Evolutionary conservation across 2,797 vertebrate species (phyloP).

Genomic region (Lepilemur ruficaudatus): DNA sequence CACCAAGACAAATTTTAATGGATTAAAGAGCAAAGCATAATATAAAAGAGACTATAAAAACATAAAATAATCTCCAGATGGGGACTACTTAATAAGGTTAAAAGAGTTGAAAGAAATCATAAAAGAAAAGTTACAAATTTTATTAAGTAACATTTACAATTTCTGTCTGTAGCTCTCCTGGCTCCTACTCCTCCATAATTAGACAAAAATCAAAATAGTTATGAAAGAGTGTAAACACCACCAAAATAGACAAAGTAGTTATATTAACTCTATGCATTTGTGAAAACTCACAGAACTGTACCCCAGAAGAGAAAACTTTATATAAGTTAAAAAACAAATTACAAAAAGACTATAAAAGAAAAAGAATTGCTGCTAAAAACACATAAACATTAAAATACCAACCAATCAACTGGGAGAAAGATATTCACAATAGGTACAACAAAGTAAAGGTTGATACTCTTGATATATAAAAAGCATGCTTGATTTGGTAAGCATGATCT

Average conservation of each 20-base stretch:
- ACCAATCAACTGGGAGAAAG: neutral
- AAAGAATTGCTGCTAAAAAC: neutral
- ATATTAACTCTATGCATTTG: neutral
- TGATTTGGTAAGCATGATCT: neutral
- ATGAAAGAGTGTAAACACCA: neutral
- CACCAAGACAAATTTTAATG: slow-evolving; percentile 54
- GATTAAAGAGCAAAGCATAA: slow-evolving; percentile 48
- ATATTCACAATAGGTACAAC: neutral
- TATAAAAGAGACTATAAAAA: slow-evolving; percentile 51
- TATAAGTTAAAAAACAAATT: slow-evolving; percentile 10
- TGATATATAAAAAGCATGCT: neutral
- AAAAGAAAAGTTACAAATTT: slow-evolving; percentile 43
- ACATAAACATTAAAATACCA: slow-evolving; percentile 22
- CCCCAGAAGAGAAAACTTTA: slow-evolving; percentile 5
- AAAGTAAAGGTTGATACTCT: neutral
- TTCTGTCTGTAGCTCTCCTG: neutral
- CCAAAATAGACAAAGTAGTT: neutral
- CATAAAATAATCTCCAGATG: neutral
- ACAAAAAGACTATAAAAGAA: neutral
- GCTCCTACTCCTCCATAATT: neutral
- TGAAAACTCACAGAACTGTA: slow-evolving; percentile 8
- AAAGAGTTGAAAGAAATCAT: slow-evolving; percentile 31
- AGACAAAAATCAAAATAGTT: slow-evolving; percentile 17
- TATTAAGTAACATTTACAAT: slow-evolving; percentile 39
- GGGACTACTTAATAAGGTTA: slow-evolving; percentile 59